Evolutionary conservation across 2,888 invertebrate species (phyloP).

Genomic region (Parnassius smintheus): DNA sequence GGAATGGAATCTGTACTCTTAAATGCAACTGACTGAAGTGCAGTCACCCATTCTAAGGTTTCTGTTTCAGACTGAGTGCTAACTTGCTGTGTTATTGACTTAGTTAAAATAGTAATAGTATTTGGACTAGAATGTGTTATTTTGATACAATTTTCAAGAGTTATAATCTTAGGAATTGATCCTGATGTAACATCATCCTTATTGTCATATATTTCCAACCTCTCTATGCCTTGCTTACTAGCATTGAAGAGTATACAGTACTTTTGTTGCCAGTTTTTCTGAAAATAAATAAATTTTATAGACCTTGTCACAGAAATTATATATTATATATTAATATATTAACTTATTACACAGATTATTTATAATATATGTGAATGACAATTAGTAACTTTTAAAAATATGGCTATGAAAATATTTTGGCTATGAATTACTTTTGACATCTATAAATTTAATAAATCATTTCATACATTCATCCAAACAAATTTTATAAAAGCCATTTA

Average conservation of each 20-base stretch:
- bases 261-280: constrained; percentile 93
- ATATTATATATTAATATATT: no score
- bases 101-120: constrained; percentile 87
- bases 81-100: constrained; percentile 84
- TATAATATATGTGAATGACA: no score
- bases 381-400: no score
- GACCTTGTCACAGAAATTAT: background rate
- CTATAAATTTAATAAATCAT: no score
- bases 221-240: constrained; percentile 91
- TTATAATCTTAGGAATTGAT: constrained; percentile 88
- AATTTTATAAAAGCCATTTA: no score
- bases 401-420: constrained; percentile 19
- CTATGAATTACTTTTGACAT: background rate
- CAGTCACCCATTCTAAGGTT: constrained; percentile 88
- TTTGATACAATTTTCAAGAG: constrained; percentile 93
- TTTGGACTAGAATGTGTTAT: constrained; percentile 85
- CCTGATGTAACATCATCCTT: constrained; percentile 85
- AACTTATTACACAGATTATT: no score
- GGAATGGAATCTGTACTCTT: constrained; percentile 83
- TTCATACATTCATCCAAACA: no score
- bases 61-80: constrained; percentile 84
- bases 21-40: constrained; percentile 91
- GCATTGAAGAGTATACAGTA: constrained; percentile 89
- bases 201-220: constrained; percentile 92
- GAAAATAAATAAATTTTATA: constrained; percentile 45